These are phyloP conservation scores for Brienomyrus brachyistius DNA, from an alignment of 2,113 vertebrate genomes.

Conservation along the genomic window DNA sequence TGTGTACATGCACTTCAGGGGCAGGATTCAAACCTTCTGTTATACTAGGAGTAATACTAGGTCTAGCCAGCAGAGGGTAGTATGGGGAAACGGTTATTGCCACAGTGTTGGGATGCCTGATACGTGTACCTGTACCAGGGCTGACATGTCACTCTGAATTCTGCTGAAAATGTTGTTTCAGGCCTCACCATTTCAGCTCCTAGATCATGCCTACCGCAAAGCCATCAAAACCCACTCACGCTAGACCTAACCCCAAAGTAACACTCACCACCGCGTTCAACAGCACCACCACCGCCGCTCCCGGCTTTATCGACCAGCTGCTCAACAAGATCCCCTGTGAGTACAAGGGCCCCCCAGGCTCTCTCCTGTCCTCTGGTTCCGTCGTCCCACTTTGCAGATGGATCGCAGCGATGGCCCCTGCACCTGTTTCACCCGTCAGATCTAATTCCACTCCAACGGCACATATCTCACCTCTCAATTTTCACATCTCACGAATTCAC, in stretches of 20 bases:
- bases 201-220: conserved; percentile 21
- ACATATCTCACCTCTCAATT: conserved; percentile 45
- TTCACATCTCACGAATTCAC: conserved; percentile 35
- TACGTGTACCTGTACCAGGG: background rate
- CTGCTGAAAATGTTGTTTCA: conserved; percentile 16
- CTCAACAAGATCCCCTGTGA: conserved; percentile 65
- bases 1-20: background rate
- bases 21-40: background rate
- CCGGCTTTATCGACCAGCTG: conserved; percentile 38
- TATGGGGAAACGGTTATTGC: conserved; percentile 13
- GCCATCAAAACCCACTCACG: conserved; percentile 5
- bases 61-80: conserved; percentile 30
- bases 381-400: conserved; percentile 1
- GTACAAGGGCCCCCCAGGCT: conserved; percentile 36
- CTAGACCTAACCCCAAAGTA: background rate
- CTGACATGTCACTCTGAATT: background rate
- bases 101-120: background rate
- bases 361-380: background rate
- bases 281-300: conserved; percentile 3
- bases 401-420: background rate
- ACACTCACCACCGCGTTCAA: background rate
- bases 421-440: conserved; percentile 36
- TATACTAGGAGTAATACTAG: conserved; percentile 12
- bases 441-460: conserved; percentile 40
- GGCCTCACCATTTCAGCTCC: background rate